Evolutionary conservation across 2,113 vertebrate species (phyloP), one percentile per base, ranked within the genome.

Genomic region (Hydropotes inermis): DNA sequence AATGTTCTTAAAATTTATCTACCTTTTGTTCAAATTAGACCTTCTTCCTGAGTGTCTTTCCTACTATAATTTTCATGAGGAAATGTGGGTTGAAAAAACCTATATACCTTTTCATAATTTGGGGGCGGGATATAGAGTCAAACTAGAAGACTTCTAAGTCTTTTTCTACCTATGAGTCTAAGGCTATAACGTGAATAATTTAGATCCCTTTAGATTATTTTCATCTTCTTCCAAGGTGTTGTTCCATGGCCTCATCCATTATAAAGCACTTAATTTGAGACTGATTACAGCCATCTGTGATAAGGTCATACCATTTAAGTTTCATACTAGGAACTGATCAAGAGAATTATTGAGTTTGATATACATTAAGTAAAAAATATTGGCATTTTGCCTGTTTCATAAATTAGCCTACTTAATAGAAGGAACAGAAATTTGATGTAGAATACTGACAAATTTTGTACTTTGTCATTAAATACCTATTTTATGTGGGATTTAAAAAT

Each of bases 201-300:
- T 64, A 47, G 58, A 36, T 0, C 54, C 10, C 1, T 92, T 83
- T 54, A 55, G 27, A 92, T n/a, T 86, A 43, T n/a, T 92, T 21
- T 92, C 15, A 87, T 70, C 8, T 36, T 86, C 54, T 87, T 89
- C 14, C 30, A 89, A 60, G 81, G 45, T 58, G 4, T 76, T 88
- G 17, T 0, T 95, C 27, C 45, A 57, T 39, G 16, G 4, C 6
- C 30, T 1, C 23, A 54, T 79, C 13, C 39, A 36, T 64, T 90
- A 74, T 50, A 94, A 55, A 87, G 16, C 28, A 30, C 74, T 88
- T 93, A 86, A 82, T 91, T 88, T 86, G 70, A 96, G 23, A 92
- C 50, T 58, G 30, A 87, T 61, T 84, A 39, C 39, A 19, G 10
- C 25, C 11, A 70, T n/a, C 10, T 57, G 36, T 92, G 14, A 45